Evolutionary conservation across 2,113 vertebrate genomes (phyloP).

Genomic region (Apaloderma vittatum): DNA sequence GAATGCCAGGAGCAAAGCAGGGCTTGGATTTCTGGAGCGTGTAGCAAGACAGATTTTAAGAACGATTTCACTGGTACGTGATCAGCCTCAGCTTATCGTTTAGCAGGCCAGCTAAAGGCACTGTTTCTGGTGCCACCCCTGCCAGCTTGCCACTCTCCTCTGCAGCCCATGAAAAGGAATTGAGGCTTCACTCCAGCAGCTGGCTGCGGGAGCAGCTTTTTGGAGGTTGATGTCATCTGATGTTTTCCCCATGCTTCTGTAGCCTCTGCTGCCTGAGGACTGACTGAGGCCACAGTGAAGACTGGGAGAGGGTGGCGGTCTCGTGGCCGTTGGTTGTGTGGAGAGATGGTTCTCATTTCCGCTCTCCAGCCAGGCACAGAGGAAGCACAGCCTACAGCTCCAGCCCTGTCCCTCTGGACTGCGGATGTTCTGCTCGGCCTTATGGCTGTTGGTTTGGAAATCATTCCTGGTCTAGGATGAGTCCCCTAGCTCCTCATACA

Average conservation of each 20-base stretch:
- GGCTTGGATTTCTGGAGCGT: not conserved
- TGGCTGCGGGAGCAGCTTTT: not conserved
- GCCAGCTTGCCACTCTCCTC: not conserved
- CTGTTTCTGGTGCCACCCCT: not conserved
- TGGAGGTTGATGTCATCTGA: fast-evolving
- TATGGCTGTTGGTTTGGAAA: not conserved
- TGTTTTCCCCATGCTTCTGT: not conserved
- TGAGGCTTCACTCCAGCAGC: not conserved
- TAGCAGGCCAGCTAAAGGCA: not conserved
- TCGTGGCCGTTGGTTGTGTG: fast-evolving
- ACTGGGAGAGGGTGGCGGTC: not conserved
- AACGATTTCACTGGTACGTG: not conserved
- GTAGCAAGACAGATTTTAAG: not conserved
- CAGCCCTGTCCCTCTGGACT: not conserved
- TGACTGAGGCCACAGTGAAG: not conserved
- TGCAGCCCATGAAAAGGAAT: not conserved
- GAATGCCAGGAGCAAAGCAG: not conserved
- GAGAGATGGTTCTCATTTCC: not conserved
- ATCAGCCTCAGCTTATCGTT: not conserved
- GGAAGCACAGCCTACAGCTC: not conserved
- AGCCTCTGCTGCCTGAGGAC: not conserved
- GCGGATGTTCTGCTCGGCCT: not conserved
- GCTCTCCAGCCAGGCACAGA: not conserved
- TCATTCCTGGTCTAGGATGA: not conserved
- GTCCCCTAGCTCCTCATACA: not conserved